Percentiles rank a stretch among this genome's conserved stretches.
These are phyloP conservation scores for Epiperipatus broadwayi DNA, from an alignment of 2,888 invertebrate species.

Conservation along the genomic window DNA sequence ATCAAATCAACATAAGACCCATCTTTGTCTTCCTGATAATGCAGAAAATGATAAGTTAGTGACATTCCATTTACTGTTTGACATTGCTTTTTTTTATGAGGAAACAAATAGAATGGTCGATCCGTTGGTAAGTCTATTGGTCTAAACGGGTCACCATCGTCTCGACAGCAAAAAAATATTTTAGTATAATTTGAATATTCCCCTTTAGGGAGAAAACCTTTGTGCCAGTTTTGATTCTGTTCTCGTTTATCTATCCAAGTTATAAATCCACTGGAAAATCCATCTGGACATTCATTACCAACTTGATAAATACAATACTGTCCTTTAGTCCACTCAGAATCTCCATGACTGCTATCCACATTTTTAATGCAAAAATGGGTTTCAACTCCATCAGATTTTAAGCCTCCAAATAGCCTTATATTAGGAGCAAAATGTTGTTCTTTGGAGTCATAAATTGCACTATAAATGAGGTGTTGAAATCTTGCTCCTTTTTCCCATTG, in stretches of 20 bases:
- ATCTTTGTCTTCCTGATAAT: constrained; percentile 19
- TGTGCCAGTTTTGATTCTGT: neutral
- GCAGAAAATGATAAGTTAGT: constrained; percentile 19
- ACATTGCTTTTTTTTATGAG: no score
- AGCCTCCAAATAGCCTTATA: constrained; percentile 18
- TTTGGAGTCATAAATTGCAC: constrained; percentile 19
- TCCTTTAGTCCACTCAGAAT: constrained; percentile 18
- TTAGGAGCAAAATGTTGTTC: constrained; percentile 19
- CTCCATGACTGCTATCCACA: constrained; percentile 12
- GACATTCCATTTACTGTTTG: constrained; percentile 21
- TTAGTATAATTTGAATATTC: constrained; percentile 18
- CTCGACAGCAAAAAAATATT: constrained; percentile 21
- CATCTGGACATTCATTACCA: constrained; percentile 18
- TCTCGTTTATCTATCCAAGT: constrained; percentile 18
- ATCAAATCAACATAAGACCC: constrained; percentile 10
- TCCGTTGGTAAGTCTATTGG: constrained; percentile 19
- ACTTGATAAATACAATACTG: constrained; percentile 20
- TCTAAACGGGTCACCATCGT: constrained; percentile 19
- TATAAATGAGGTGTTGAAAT: constrained; percentile 19
- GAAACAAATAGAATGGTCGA: constrained; percentile 20
- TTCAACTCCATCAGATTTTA: constrained; percentile 18
- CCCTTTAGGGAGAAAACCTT: constrained; percentile 14
- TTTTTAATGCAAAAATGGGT: constrained; percentile 20
- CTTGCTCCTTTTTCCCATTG: constrained; percentile 19
- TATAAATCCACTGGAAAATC: constrained; percentile 19